Conservation (phyloP, 2,113 vertebrate species). For the Stigmatopora argus region DNA sequence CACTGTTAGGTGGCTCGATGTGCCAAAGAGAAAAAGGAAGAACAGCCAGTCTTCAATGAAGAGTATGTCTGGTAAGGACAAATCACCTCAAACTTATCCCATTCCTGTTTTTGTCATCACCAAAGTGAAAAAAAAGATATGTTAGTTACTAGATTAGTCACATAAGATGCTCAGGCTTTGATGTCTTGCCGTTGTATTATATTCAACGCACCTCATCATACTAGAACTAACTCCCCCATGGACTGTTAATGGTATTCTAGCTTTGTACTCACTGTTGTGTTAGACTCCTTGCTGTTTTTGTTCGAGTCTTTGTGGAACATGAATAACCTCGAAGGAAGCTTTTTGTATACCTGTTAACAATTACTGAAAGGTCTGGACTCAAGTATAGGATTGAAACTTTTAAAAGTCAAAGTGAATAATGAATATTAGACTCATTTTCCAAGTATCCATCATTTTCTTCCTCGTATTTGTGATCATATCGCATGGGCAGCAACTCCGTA, state of each 20-base stretch:
- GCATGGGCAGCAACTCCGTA: not conserved
- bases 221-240: constrained; percentile 1
- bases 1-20: constrained; percentile 79
- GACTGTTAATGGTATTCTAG: constrained; percentile 8
- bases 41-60: constrained; percentile 91
- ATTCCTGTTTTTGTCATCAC: constrained; percentile 10
- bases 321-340: constrained; percentile 5
- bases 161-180: not conserved
- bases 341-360: not conserved
- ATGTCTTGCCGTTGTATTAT: not conserved
- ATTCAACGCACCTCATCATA: not conserved
- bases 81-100: not conserved
- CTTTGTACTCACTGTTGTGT: constrained; percentile 22
- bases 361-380: not conserved
- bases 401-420: not conserved
- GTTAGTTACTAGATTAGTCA: not conserved
- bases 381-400: not conserved
- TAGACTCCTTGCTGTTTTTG: constrained; percentile 10
- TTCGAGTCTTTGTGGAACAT: constrained; percentile 17
- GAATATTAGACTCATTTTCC: not conserved
- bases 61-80: constrained; percentile 83
- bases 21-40: constrained; percentile 87
- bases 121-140: constrained; percentile 1
- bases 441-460: not conserved
- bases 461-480: not conserved